Evolutionary conservation across 2,888 invertebrate genomes (phyloP).

Genomic region (Apantesis nais): DNA sequence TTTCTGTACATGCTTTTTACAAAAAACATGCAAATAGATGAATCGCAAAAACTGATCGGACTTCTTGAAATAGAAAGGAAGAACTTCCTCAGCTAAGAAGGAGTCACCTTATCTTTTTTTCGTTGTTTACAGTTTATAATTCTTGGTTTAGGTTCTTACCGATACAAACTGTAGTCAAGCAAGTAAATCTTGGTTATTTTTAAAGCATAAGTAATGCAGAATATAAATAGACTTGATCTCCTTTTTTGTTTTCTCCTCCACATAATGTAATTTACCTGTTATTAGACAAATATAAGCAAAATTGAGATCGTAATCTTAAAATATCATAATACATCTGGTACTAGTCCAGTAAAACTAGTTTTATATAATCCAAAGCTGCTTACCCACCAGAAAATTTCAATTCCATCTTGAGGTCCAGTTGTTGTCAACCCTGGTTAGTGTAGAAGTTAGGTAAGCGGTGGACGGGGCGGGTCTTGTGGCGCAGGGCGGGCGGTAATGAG

Average conservation of each 20-base stretch:
- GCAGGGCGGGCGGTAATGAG: slow-evolving; percentile 72
- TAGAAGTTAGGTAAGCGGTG: slow-evolving; percentile 69
- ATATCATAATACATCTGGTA: not conserved
- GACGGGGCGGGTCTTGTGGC: slow-evolving; percentile 77
- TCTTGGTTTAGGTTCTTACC: too few species aligned
- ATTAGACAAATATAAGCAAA: not conserved
- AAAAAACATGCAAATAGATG: too few species aligned
- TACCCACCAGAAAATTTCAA: not conserved
- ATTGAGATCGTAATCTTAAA: not conserved
- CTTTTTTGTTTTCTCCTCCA: too few species aligned
- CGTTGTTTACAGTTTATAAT: too few species aligned
- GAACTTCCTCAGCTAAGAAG: not conserved
- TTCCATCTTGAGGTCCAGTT: slow-evolving; percentile 22
- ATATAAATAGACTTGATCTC: too few species aligned
- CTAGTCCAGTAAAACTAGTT: not conserved
- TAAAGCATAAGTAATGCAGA: not conserved
- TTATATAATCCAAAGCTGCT: not conserved
- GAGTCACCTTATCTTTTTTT: not conserved
- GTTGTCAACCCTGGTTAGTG: slow-evolving; percentile 48
- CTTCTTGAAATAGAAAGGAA: too few species aligned
- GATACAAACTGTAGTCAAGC: not conserved
- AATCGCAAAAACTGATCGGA: too few species aligned
- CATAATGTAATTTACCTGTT: too few species aligned
- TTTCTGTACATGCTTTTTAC: too few species aligned
- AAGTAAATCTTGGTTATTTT: not conserved